A percentile compares a stretch with the other conserved stretches of the same genome.
Evolutionary conservation across 1,140 invertebrate genomes (phyloP).

Genomic region (Bradysia coprophila): DNA sequence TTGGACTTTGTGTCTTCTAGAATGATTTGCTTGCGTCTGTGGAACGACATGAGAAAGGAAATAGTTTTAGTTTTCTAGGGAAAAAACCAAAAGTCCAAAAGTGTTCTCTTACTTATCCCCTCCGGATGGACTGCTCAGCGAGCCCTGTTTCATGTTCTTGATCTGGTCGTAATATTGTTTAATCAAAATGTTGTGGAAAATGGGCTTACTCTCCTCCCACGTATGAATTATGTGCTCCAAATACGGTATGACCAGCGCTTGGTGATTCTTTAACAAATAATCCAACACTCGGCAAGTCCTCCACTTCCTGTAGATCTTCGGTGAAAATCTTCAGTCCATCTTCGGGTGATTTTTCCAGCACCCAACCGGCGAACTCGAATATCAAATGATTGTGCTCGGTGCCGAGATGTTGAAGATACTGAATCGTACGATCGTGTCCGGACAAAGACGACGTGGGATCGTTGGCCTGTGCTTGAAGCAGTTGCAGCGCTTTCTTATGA

Average conservation of each 20-base stretch:
- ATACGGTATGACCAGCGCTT: conserved; percentile 73
- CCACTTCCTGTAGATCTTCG: conserved; percentile 76
- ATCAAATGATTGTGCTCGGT: conserved; percentile 75
- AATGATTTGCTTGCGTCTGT: background rate
- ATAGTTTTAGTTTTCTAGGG: too few species aligned
- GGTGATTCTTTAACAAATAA: conserved; percentile 66
- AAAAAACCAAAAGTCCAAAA: too few species aligned
- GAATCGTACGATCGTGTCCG: conserved; percentile 67
- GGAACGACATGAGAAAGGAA: too few species aligned
- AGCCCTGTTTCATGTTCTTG: conserved; percentile 7
- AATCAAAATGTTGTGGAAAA: conserved; percentile 82
- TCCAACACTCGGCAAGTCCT: conserved; percentile 80
- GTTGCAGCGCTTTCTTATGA: conserved; percentile 78
- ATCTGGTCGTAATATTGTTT: conserved; percentile 62
- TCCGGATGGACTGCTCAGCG: background rate
- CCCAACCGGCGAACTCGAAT: conserved; percentile 89
- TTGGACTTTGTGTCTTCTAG: conserved; percentile 33
- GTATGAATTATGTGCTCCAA: conserved; percentile 82
- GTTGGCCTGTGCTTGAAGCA: conserved; percentile 65
- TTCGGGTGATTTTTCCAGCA: conserved; percentile 67
- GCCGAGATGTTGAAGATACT: conserved; percentile 83
- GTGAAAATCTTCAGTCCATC: conserved; percentile 90
- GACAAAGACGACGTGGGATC: conserved; percentile 54
- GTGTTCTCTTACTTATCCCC: background rate
- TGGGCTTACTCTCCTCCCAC: conserved; percentile 70